A percentile compares a stretch with the other conserved stretches of the same genome.
phyloP scores from a whole-genome alignment of 2,888 invertebrate species.

The Alloscopus bannaensis region DNA sequence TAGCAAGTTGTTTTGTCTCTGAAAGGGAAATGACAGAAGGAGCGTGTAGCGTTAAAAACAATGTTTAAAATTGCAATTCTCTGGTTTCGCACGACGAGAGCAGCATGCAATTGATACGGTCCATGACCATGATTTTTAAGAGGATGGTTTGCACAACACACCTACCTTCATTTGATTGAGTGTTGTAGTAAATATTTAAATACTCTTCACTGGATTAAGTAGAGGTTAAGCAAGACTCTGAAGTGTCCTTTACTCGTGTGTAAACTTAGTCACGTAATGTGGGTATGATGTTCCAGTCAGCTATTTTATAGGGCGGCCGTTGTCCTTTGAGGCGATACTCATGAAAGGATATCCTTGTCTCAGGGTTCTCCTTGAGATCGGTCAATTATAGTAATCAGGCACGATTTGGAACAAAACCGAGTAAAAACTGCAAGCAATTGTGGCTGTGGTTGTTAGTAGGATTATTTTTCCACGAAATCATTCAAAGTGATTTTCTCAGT shows the following conservation, averaged over 20 bases:
- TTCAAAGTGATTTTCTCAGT: too few species aligned
- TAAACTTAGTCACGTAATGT: neutral
- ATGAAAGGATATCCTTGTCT: too few species aligned
- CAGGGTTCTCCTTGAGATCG: too few species aligned
- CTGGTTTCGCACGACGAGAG: neutral
- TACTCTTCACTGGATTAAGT: neutral
- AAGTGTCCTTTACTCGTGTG: neutral
- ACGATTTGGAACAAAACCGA: too few species aligned
- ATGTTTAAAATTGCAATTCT: neutral
- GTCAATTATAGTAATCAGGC: too few species aligned
- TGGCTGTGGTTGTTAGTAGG: too few species aligned
- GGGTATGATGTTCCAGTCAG: too few species aligned
- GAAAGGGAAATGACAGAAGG: neutral
- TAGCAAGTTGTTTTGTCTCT: neutral
- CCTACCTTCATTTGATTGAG: neutral
- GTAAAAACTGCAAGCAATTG: too few species aligned
- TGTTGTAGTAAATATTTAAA: neutral
- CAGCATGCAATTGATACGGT: neutral
- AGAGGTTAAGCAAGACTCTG: neutral
- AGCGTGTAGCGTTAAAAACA: conserved; percentile 20
- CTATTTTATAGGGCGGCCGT: too few species aligned
- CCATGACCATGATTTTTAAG: neutral
- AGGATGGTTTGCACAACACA: neutral
- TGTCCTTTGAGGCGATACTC: too few species aligned
- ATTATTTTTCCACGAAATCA: too few species aligned